phyloP scores from a whole-genome alignment of 2,888 invertebrate genomes.

The Malachius bipustulatus region DNA sequence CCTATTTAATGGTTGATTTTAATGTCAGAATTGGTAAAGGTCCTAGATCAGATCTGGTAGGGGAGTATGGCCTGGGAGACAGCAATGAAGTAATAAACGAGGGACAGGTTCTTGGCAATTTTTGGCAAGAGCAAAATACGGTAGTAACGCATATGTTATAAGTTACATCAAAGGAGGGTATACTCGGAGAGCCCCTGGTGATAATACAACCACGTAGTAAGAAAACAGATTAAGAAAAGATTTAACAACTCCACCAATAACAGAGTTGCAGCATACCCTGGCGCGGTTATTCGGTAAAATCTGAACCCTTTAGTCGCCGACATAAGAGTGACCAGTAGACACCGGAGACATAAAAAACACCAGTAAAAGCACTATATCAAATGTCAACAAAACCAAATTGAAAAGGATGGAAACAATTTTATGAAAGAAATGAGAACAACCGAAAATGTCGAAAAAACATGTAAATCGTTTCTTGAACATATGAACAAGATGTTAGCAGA shows the following conservation, averaged over 20 bases:
- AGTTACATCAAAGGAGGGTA: constrained; percentile 6
- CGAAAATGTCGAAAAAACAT: constrained; percentile 3
- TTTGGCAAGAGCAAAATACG: background rate
- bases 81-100: constrained; percentile 6
- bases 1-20: constrained; percentile 7
- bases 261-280: constrained; percentile 3
- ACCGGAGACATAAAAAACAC: no score
- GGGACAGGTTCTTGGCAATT: constrained; percentile 4
- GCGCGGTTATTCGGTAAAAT: constrained; percentile 2
- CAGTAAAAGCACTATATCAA: no score
- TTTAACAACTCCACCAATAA: constrained; percentile 4
- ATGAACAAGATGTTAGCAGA: background rate
- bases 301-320: background rate
- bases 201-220: constrained; percentile 7
- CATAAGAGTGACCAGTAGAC: no score
- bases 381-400: constrained; percentile 4
- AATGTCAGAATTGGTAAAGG: constrained; percentile 9
- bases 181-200: constrained; percentile 6
- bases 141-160: background rate
- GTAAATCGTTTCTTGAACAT: no score
- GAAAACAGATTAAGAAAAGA: constrained; percentile 9
- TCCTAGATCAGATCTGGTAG: constrained; percentile 4
- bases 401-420: constrained; percentile 4
- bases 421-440: no score
- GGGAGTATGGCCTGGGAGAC: constrained; percentile 2